phyloP scores from a whole-genome alignment of 2,888 invertebrate species.

The Geotrupes spiniger region DNA sequence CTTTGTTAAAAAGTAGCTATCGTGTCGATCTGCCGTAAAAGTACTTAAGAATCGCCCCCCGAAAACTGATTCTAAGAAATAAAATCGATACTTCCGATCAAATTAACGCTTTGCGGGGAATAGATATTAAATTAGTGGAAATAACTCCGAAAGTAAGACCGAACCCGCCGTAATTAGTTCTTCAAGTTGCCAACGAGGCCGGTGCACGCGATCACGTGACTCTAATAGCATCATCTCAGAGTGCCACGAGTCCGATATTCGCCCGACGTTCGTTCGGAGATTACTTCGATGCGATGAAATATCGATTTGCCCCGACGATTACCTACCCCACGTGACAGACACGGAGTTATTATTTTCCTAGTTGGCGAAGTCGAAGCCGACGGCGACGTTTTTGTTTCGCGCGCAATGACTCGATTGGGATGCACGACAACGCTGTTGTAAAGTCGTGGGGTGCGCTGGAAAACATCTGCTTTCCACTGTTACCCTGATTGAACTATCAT shows the following conservation, averaged over 20 bases:
- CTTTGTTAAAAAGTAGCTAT: too few species aligned
- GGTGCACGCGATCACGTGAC: conserved; percentile 46
- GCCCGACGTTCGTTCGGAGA: too few species aligned
- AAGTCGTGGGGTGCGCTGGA: conserved; percentile 21
- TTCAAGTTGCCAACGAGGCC: conserved; percentile 42
- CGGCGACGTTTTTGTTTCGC: neutral
- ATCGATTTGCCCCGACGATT: conserved; percentile 11
- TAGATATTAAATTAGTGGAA: conserved; percentile 10
- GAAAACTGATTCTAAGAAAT: conserved; percentile 2
- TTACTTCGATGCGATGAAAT: conserved; percentile 16
- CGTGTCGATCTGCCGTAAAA: too few species aligned
- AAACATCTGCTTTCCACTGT: conserved; percentile 34
- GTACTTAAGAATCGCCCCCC: too few species aligned
- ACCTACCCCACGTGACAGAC: neutral
- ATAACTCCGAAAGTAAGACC: conserved; percentile 8
- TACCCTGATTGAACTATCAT: conserved; percentile 35
- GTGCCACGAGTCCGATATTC: conserved; percentile 10
- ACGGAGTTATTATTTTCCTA: neutral
- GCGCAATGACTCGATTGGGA: neutral
- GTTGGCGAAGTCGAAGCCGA: too few species aligned
- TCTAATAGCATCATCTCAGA: conserved; percentile 18
- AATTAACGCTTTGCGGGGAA: conserved; percentile 9
- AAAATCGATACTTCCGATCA: neutral
- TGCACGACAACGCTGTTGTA: conserved; percentile 12
- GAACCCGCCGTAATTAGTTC: conserved; percentile 41